A percentile compares a stretch with the other conserved stretches of the same genome.
Evolutionary conservation across 1,140 invertebrate genomes (phyloP).

Genomic region (Neodiprion fabricii): DNA sequence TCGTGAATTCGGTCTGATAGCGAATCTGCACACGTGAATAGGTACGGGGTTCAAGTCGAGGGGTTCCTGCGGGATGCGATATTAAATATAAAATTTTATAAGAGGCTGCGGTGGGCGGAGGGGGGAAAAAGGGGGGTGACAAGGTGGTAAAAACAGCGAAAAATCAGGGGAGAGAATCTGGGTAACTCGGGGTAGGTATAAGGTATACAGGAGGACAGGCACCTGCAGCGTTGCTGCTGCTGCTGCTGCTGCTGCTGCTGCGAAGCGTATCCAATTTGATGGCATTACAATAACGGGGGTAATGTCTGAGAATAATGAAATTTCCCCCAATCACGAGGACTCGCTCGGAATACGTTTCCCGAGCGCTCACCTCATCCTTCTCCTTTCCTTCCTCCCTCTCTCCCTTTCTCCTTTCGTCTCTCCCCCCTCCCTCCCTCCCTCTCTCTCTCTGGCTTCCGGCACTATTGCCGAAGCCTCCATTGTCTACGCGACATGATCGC

Average conservation of each 20-base stretch:
- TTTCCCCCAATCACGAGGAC: constrained; percentile 57
- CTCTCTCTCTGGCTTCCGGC: constrained; percentile 14
- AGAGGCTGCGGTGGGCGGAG: background rate
- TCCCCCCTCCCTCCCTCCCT: constrained; percentile 17
- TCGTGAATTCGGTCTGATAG: no score
- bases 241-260: constrained; percentile 19
- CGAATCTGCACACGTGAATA: no score
- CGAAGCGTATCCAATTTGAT: constrained; percentile 58
- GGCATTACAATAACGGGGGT: constrained; percentile 60
- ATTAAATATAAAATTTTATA: no score
- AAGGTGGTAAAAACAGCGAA: background rate
- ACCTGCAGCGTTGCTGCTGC: background rate
- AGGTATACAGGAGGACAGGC: no score
- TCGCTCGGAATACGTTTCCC: constrained; percentile 48
- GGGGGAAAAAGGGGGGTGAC: background rate
- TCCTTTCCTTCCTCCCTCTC: background rate
- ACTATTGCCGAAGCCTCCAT: constrained; percentile 22
- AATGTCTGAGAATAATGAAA: constrained; percentile 61
- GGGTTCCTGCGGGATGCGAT: no score
- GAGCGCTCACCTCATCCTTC: background rate
- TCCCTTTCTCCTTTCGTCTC: constrained; percentile 12
- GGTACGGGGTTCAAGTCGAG: no score
- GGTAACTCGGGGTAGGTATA: background rate
- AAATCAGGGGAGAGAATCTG: background rate
- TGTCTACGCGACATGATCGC: background rate